Percentiles rank a stretch among this genome's conserved stretches.
Conservation (phyloP, 2,888 invertebrate genomes). For the Drosophila stalkeri region DNA sequence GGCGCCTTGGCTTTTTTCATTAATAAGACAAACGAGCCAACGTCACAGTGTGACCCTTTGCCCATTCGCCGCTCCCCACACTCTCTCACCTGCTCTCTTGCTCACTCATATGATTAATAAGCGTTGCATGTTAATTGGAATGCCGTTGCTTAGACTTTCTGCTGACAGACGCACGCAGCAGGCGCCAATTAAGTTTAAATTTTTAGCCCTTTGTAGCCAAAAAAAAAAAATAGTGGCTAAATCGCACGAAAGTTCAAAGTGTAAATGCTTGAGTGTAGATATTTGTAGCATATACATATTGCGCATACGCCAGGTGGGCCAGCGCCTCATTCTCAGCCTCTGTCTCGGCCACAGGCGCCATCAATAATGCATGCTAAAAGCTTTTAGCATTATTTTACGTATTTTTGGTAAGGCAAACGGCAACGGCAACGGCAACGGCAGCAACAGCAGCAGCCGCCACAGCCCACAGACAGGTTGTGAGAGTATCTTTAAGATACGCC, state of each 20-base stretch:
- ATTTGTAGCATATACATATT: conserved; percentile 24
- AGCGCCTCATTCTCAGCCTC: conserved; percentile 16
- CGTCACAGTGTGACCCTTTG: conserved; percentile 45
- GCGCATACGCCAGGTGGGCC: conserved; percentile 53
- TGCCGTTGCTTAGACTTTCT: conserved; percentile 25
- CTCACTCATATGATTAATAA: conserved; percentile 72
- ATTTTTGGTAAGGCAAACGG: conserved; percentile 56
- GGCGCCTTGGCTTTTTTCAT: conserved; percentile 83
- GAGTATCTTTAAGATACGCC: conserved; percentile 71
- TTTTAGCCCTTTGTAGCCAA: conserved; percentile 41
- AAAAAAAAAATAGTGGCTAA: conserved; percentile 40
- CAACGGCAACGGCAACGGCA: conserved; percentile 4
- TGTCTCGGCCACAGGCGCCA: conserved; percentile 54
- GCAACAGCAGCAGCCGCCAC: conserved; percentile 25
- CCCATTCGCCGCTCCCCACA: conserved; percentile 22
- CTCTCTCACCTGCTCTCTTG: conserved; percentile 3
- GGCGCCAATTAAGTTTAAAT: conserved; percentile 65
- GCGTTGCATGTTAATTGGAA: conserved; percentile 71
- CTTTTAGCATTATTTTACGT: conserved; percentile 83
- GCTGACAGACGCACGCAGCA: conserved; percentile 54
- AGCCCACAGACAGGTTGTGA: conserved; percentile 49
- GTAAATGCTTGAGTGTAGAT: conserved; percentile 36
- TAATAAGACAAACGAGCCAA: conserved; percentile 75
- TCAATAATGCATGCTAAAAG: conserved; percentile 84
- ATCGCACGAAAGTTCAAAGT: conserved; percentile 53